Percentiles rank a stretch among this genome's conserved stretches.
Conservation (phyloP, 92 coral and sea anemone genomes). For the Palythoa caribaeorum region DNA sequence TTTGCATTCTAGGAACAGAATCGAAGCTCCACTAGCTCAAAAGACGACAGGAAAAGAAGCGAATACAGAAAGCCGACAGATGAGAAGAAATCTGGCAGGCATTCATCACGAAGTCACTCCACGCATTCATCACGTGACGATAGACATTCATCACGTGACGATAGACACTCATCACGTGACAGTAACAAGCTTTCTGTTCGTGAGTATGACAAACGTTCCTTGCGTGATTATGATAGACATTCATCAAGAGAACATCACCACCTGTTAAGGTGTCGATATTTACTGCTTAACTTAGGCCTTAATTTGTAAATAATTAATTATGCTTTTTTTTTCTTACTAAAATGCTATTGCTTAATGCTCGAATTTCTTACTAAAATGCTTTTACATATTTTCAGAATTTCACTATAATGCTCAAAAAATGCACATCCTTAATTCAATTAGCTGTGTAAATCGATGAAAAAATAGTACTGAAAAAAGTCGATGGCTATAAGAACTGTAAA, state of each 20-base stretch:
- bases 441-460: too few species aligned
- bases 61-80: conserved; percentile 8
- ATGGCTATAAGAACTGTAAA: too few species aligned
- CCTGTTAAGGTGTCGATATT: not conserved
- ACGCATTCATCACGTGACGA: conserved; percentile 24
- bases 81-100: not conserved
- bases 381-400: too few species aligned
- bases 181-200: conserved; percentile 1
- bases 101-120: conserved; percentile 8
- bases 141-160: conserved; percentile 17
- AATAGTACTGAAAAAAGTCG: too few species aligned
- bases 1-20: conserved; percentile 1
- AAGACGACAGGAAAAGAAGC: not conserved
- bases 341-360: too few species aligned
- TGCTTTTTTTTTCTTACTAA: too few species aligned
- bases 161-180: conserved; percentile 24
- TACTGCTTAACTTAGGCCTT: too few species aligned
- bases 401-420: too few species aligned
- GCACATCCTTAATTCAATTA: too few species aligned
- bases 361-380: too few species aligned
- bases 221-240: conserved; percentile 35
- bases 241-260: conserved; percentile 23
- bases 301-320: too few species aligned
- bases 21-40: not conserved
- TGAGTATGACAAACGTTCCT: conserved; percentile 30